phyloP scores from a whole-genome alignment of 2,888 invertebrate genomes.

The Frankliniella intonsa region DNA sequence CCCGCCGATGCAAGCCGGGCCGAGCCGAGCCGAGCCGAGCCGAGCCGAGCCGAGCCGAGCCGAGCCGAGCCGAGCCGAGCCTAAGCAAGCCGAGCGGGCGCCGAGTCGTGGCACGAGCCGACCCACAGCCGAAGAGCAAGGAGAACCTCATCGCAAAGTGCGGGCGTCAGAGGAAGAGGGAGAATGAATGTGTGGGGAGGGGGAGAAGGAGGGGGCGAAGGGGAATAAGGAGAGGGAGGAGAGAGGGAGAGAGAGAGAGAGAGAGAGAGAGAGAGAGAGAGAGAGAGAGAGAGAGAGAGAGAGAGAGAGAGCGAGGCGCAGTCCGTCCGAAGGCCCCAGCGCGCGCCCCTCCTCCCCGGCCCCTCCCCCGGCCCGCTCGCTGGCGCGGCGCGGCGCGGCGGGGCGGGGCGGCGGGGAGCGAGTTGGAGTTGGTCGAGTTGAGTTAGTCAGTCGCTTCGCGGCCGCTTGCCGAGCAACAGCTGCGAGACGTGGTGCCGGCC shows the following conservation, averaged over 20 bases:
- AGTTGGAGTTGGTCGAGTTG: slow-evolving; percentile 22
- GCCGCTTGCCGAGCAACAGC: slow-evolving; percentile 12
- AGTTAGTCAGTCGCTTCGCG: slow-evolving; percentile 24
- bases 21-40: neutral
- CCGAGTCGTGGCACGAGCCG: neutral
- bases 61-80: neutral
- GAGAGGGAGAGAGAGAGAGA: neutral
- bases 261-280: neutral
- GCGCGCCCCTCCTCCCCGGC: neutral
- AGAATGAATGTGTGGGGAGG: too few species aligned
- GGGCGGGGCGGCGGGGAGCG: neutral
- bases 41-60: neutral
- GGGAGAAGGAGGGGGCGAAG: neutral
- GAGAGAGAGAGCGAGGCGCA: neutral
- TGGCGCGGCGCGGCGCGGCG: neutral
- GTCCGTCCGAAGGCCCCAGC: slow-evolving; percentile 4
- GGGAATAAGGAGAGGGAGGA: neutral
- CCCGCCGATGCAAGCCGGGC: neutral
- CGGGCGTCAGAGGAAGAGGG: too few species aligned
- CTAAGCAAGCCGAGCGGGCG: too few species aligned
- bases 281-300: neutral
- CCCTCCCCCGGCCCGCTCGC: neutral
- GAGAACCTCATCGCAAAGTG: too few species aligned
- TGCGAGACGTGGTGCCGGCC: neutral
- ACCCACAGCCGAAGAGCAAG: neutral